phyloP scores from a whole-genome alignment of 2,888 invertebrate genomes.

The Loripinus fragilis region DNA sequence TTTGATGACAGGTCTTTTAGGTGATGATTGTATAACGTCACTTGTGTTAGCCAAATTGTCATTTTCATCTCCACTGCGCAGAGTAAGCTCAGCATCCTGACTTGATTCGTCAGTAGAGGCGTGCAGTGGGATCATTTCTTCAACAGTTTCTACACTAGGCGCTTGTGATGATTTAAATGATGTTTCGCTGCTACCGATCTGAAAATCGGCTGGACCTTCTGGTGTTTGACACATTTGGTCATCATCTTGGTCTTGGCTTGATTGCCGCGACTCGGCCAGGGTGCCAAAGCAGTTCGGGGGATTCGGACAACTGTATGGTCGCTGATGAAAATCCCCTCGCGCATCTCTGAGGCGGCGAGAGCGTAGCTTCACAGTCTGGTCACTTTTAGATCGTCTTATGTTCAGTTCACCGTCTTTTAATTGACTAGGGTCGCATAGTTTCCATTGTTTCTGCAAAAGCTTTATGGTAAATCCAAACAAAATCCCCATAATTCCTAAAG shows the following conservation, averaged over 20 bases:
- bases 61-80: slow-evolving; percentile 21
- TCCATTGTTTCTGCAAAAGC: slow-evolving; percentile 90
- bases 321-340: neutral
- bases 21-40: neutral
- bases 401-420: slow-evolving; percentile 64
- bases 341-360: neutral
- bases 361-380: slow-evolving; percentile 1
- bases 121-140: slow-evolving; percentile 24
- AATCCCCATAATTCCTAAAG: slow-evolving; percentile 95
- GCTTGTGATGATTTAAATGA: neutral
- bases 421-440: slow-evolving; percentile 67
- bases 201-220: neutral
- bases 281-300: neutral
- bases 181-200: neutral
- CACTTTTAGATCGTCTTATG: slow-evolving; percentile 69
- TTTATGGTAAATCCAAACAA: slow-evolving; percentile 96
- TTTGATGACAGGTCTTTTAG: slow-evolving; percentile 16
- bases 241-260: slow-evolving; percentile 18
- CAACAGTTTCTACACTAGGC: neutral
- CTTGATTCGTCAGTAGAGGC: slow-evolving; percentile 8
- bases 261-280: slow-evolving; percentile 8
- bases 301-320: slow-evolving; percentile 6
- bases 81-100: neutral
- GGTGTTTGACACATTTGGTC: slow-evolving; percentile 9
- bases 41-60: slow-evolving; percentile 31